Evolutionary conservation across 2,113 vertebrate genomes (phyloP), one percentile per base, ranked within the genome.

Genomic region (Lophotis ruficrista): DNA sequence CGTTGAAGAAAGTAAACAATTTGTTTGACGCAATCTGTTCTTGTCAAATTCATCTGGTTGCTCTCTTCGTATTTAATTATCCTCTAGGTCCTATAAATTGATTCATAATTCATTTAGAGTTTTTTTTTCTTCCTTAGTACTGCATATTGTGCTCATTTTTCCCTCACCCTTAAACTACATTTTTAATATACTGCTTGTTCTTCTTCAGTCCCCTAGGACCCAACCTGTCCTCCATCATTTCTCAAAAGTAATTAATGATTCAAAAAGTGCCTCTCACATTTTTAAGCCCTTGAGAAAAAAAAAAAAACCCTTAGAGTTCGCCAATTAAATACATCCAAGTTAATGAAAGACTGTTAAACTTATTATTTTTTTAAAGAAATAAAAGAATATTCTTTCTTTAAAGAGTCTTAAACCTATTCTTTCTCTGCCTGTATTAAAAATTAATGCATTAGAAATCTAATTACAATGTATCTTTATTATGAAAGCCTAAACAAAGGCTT

Each of bases 211-310:
- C 57, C 53, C 33, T 48, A 61, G 57, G 66, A 94, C 31, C 38
- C 93, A 93, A 94, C 71, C 38, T 88, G 75, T 82, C 50, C 30
- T 71, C 53, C 45, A 41, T 22, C 4, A 56, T 85, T 79, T 91
- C 57, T 87, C 66, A 83, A 48, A 87, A 85, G n/a, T 56, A 93
- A 92, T 79, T 80, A 90, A 68, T 60, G 70, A 90, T 82, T 87
- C 38, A 87, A 92, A 95, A 91, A 87, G 12, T 48, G 11, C 13
- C 7, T 81, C 14, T 62, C 18, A 33, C 4, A 11, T 27, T 70
- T 80, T 64, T 60, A 83, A 90, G 17, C 2, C 12, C 30, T 68
- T 76, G 53, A 68, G 81, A 37, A 53, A 66, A 86, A 85, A 48
- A 48, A 48, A 48, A 8, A 5, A 48, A 47, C 17, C 47, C 17